Conservation (phyloP, 2,797 vertebrate genomes). For the Ficedula albicollis region DNA sequence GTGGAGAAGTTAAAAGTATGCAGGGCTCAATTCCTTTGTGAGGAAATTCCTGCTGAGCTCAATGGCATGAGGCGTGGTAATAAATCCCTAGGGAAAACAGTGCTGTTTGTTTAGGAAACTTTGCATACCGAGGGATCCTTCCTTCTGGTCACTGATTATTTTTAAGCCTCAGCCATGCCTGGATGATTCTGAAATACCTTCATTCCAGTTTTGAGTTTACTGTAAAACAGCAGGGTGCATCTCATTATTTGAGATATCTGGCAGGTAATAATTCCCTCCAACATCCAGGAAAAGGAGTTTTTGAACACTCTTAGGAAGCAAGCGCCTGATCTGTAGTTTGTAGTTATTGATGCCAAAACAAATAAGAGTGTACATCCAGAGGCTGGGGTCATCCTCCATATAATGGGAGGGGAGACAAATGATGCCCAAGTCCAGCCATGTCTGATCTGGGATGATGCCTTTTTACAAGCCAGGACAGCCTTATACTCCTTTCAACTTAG, state of each 20-base stretch:
- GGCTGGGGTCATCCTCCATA: neutral
- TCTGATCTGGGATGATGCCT: neutral
- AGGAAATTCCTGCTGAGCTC: neutral
- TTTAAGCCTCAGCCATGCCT: neutral
- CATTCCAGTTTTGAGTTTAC: neutral
- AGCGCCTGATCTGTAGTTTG: neutral
- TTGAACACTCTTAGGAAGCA: neutral
- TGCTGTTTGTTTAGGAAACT: neutral
- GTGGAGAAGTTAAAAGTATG: neutral
- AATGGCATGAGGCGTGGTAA: fast-evolving
- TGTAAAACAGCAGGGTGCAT: neutral
- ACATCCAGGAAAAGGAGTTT: neutral
- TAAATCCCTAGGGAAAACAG: neutral
- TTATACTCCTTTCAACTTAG: neutral
- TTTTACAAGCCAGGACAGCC: neutral
- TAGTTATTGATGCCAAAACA: neutral
- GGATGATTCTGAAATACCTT: neutral
- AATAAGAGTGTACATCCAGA: neutral
- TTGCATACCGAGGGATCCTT: neutral
- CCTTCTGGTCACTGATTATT: neutral
- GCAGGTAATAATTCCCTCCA: neutral
- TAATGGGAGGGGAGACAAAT: neutral
- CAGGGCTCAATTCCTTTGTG: neutral
- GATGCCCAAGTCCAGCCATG: neutral
- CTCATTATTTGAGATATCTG: neutral